Conservation (phyloP, 2,888 invertebrate genomes). For the Apocheima hispidaria region DNA sequence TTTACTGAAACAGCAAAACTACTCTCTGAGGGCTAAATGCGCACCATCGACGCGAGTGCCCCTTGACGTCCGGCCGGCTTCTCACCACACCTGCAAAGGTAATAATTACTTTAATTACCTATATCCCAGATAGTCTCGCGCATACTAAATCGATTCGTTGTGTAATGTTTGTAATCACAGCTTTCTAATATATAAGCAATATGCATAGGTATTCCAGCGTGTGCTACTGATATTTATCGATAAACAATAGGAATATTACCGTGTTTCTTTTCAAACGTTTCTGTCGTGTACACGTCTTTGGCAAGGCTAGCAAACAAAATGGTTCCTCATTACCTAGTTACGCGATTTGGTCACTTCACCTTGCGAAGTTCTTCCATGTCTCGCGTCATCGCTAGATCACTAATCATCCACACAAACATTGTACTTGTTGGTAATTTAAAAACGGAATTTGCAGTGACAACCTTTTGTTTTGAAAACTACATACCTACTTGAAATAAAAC, state of each 20-base stretch:
- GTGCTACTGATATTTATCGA: constrained; percentile 26
- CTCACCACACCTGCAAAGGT: constrained; percentile 55
- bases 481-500: not conserved
- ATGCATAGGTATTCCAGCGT: constrained; percentile 11
- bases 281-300: constrained; percentile 36
- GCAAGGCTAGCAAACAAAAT: constrained; percentile 48
- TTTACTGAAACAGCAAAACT: constrained; percentile 63
- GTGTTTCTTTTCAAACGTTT: constrained; percentile 10
- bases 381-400: constrained; percentile 69
- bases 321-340: constrained; percentile 59
- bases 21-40: constrained; percentile 65
- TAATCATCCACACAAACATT: constrained; percentile 70
- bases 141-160: constrained; percentile 56
- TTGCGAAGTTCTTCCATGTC: constrained; percentile 62
- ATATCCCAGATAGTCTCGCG: constrained; percentile 15
- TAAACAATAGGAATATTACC: constrained; percentile 19
- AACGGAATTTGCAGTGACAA: constrained; percentile 29
- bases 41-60: constrained; percentile 74
- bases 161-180: constrained; percentile 72
- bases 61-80: constrained; percentile 42
- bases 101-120: constrained; percentile 46
- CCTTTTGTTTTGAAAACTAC: not conserved
- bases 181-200: constrained; percentile 30
- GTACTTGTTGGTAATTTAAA: constrained; percentile 49
- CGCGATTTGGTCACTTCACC: constrained; percentile 62